Conservation (phyloP, 2,113 vertebrate species). For the Sapayoa aenigma region DNA sequence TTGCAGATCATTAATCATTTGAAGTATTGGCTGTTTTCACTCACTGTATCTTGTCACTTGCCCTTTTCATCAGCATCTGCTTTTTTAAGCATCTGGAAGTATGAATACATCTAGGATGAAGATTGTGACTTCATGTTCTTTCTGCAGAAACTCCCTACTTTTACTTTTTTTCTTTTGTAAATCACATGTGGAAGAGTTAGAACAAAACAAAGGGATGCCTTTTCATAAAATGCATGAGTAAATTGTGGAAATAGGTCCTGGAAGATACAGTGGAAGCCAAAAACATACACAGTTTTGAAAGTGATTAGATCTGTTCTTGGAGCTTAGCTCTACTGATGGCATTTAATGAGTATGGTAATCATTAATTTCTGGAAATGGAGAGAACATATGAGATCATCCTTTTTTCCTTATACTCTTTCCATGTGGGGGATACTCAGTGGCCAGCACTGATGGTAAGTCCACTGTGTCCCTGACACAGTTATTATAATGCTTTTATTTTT, state of each 20-base stretch:
- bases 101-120: not conserved
- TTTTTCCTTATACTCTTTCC: not conserved
- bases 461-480: fast-evolving
- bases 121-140: not conserved
- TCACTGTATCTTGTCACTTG: not conserved
- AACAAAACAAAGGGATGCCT: not conserved
- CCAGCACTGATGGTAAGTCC: not conserved
- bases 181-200: not conserved
- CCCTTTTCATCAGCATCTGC: not conserved
- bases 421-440: not conserved
- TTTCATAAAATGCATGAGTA: not conserved
- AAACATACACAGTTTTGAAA: not conserved
- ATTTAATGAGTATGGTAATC: not conserved
- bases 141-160: not conserved
- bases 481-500: not conserved
- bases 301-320: not conserved
- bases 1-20: not conserved
- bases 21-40: not conserved
- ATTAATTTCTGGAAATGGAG: not conserved
- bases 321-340: not conserved
- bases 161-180: not conserved
- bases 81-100: not conserved
- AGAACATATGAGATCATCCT: not conserved
- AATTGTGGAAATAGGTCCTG: not conserved
- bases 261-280: not conserved